phyloP scores from a whole-genome alignment of 2,113 vertebrate species.

The Fulica atra region DNA sequence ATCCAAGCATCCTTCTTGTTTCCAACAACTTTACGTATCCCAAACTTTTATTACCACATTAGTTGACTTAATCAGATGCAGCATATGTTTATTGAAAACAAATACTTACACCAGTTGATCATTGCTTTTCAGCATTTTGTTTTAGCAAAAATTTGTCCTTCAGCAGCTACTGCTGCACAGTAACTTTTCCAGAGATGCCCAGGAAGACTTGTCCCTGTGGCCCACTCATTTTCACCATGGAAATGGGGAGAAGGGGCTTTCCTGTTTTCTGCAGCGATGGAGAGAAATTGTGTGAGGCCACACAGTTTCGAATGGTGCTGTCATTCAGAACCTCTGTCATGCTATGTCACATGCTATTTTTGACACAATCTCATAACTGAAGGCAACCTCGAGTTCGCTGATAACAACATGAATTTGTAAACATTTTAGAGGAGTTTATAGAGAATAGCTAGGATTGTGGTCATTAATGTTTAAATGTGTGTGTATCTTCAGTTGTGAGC shows the following conservation, averaged over 20 bases:
- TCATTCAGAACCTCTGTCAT: background rate
- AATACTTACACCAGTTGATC: fast-evolving
- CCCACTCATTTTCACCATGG: background rate
- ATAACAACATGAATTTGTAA: background rate
- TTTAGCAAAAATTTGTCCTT: background rate
- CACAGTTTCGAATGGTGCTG: background rate
- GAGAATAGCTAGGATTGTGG: background rate
- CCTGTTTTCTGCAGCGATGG: background rate
- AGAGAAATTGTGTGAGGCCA: background rate
- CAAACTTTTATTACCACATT: background rate
- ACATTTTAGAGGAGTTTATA: background rate
- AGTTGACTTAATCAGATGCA: background rate
- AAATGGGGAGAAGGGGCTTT: background rate
- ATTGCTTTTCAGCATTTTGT: background rate
- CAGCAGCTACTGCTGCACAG: background rate
- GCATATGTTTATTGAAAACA: background rate
- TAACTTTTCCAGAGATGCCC: background rate
- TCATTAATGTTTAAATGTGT: background rate
- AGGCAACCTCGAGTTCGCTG: background rate
- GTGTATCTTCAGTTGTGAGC: background rate
- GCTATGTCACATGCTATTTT: background rate
- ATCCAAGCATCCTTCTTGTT: background rate
- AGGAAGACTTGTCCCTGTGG: background rate
- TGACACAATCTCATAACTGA: background rate
- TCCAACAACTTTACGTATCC: background rate